Base-by-base conservation (phyloP, 53 echinoderm and acorn worm species). In the Paelopatides confundens region DNA sequence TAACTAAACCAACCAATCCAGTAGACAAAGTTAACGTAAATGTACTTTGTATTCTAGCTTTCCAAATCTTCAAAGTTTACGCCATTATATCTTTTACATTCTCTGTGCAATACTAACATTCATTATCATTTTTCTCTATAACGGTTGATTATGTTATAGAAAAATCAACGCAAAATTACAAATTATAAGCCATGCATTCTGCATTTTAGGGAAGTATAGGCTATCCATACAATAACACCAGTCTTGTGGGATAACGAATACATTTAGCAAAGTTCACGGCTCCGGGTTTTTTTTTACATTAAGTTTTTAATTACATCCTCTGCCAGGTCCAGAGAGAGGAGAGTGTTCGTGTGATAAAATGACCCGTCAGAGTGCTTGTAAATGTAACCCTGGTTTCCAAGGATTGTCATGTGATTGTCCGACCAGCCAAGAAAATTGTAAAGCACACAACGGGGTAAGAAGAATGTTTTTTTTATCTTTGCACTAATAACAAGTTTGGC, bases 381-480 rank as follows among this genome's bases (percentile, higher is more conserved):
- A 90, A 35, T 95, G 95, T 58, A 77, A 65, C 7, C 40, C 87
- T 2, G 92, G 92, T 3, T 95, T 39, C 52, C 66, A 65, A 29
- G 95, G 95, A 21, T 63, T 82, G 23, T 85, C 92, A 0, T 95
- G 95, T 66, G 92, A 92, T 23, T 95, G 95, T 54, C 88, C 88
- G 1, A 79, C 89, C 9, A 48, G 85, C 35, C 85, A 31, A 40
- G 86, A 87, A 17, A 78, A 30, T 4, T 95, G 95, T 86, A 36
- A 85, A 58, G 83, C 95, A 48, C 27, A 58, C 30, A 95, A 92
- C 71, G 95, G 94, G 81, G 95, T 95, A 90, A 90, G 88, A 77
- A 28, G 23, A 18, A 18, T 3, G 10, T 3, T 1, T 76, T 43
- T 5, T 33, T 86, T 18, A n/a, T 10, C 47, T 38, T n/a, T 38